Percentiles rank a stretch among this genome's conserved stretches.
Evolutionary conservation across 1,140 invertebrate genomes (phyloP).

Genomic region (Lamellibrachia luymesi): DNA sequence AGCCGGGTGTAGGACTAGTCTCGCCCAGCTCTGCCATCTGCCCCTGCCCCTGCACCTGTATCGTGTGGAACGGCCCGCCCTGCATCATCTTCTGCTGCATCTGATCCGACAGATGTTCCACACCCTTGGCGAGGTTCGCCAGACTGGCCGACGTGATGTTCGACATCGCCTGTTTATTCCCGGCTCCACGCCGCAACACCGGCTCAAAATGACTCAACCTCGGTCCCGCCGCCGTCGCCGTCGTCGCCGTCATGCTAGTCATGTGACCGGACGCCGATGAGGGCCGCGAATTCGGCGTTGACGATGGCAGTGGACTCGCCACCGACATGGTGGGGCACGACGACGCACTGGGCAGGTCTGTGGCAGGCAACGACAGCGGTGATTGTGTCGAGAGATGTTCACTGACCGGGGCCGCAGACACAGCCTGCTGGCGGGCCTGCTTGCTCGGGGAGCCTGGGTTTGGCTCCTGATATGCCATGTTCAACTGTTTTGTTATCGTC

Average conservation of each 20-base stretch:
- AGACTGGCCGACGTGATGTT: slow-evolving; percentile 56
- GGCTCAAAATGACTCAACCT: slow-evolving; percentile 16
- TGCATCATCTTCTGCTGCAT: slow-evolving; percentile 58
- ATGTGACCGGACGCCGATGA: slow-evolving; percentile 38
- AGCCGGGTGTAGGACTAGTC: background rate
- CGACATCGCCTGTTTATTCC: slow-evolving; percentile 37
- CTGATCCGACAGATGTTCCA: slow-evolving; percentile 54
- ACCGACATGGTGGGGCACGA: background rate
- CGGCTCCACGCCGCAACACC: background rate
- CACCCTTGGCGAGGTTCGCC: slow-evolving; percentile 55
- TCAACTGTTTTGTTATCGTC: slow-evolving; percentile 94
- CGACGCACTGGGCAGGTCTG: background rate
- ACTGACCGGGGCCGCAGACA: background rate
- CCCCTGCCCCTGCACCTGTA: slow-evolving; percentile 50
- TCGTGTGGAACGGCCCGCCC: slow-evolving; percentile 56
- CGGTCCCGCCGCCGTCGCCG: background rate
- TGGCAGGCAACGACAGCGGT: background rate
- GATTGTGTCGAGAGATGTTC: background rate
- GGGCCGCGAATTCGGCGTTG: slow-evolving; percentile 33
- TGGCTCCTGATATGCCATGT: slow-evolving; percentile 59
- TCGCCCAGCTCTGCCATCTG: slow-evolving; percentile 27
- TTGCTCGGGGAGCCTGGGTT: background rate
- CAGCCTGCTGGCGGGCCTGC: background rate
- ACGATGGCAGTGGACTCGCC: slow-evolving; percentile 17
- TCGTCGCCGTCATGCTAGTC: background rate